Evolutionary conservation across 2,113 vertebrate genomes (phyloP).

Genomic region (Alouatta palliata): DNA sequence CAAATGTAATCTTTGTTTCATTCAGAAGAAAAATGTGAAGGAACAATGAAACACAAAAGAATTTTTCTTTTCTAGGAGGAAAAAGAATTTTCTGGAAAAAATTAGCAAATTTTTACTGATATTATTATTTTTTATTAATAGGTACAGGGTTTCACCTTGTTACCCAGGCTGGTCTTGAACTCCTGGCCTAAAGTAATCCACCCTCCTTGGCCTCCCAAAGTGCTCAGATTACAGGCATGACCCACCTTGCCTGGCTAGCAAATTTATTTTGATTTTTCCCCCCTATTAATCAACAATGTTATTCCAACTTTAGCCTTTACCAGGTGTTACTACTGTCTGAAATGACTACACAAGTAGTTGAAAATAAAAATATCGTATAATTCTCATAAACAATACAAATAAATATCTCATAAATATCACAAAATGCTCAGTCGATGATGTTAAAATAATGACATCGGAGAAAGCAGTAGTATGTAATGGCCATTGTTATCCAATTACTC

Average conservation of each 20-base stretch:
- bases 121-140: too few relatives aligned
- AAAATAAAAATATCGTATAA: conserved; percentile 15
- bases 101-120: neutral
- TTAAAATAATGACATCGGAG: neutral
- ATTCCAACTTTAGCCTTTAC: neutral
- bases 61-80: neutral
- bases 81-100: neutral
- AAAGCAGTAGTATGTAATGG: neutral
- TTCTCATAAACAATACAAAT: conserved; percentile 1
- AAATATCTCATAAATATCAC: neutral
- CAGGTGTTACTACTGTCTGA: neutral
- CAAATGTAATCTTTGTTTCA: neutral
- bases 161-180: too few relatives aligned
- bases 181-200: too few relatives aligned
- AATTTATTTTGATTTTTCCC: neutral
- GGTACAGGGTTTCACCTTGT: too few relatives aligned
- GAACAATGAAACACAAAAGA: neutral
- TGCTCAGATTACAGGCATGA: too few relatives aligned
- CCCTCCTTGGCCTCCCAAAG: too few relatives aligned
- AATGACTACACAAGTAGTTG: neutral
- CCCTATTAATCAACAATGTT: neutral
- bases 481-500: neutral
- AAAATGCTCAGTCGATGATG: neutral
- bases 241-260: neutral
- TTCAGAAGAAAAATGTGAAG: neutral